Evolutionary conservation across 2,113 vertebrate genomes (phyloP), one percentile per base, ranked within the genome.

Genomic region (Serinus canaria): DNA sequence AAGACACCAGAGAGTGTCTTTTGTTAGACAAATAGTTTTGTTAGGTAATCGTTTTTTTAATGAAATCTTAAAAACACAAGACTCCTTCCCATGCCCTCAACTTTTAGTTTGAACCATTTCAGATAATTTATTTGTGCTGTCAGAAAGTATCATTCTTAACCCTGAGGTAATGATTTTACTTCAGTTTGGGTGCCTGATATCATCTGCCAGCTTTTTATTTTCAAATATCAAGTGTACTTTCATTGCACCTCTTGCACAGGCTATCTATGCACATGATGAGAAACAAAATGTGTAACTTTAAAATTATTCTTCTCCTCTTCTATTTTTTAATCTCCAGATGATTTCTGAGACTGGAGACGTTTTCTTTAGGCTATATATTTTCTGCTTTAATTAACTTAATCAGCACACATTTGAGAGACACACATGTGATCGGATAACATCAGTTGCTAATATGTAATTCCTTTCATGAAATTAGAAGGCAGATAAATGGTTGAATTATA

Each of bases 241-340:
- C 59, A 46, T 53, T 68, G 23, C 33, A 59, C 22, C 23, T 76
- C 33, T 91, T 55, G 58, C 63, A 66, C 11, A 58, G 55, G 37
- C 41, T 80, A 49, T 3, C 2, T n/a, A 85, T 0, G 0, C 46
- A 50, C 46, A 50, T 37, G 46, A 76, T 64, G 17, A 72, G 47
- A 82, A 80, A 87, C 41, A 68, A 92, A 95, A 94, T 37, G 59
- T 74, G 55, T 85, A 75, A 77, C 80, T 60, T 90, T 58, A 2
- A 12, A 94, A 94, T 87, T 89, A 87, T 83, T 90, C 31, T 91
- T 84, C 66, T 89, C 31, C 28, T 92, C 6, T 76, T 92, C 59
- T 88, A 49, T 82, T 92, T 96, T 83, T 83, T 53, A 80, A 50
- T 89, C 35, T 83, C 89, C 89, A 96, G 55, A 89, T 96, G 92